Percentiles rank a stretch among this genome's conserved stretches.
Conservation (phyloP, 2,888 invertebrate genomes). For the Tiliacea aurago region DNA sequence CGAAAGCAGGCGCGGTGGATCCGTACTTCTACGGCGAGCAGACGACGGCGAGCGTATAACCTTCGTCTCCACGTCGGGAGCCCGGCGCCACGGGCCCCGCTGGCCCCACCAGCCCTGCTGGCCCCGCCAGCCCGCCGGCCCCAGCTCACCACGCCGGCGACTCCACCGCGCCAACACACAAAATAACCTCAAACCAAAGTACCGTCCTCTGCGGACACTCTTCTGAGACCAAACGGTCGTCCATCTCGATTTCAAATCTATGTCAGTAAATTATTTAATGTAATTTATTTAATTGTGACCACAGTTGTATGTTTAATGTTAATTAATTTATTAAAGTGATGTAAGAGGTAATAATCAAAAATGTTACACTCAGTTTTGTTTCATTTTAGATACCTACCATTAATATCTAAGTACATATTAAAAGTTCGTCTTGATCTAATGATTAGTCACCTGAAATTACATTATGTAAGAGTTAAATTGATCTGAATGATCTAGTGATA, state of each 20-base stretch:
- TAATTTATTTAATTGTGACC: constrained; percentile 90
- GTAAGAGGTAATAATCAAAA: constrained; percentile 82
- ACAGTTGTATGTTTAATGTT: constrained; percentile 85
- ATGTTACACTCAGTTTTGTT: constrained; percentile 80
- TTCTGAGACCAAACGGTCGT: constrained; percentile 80
- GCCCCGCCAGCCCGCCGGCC: constrained; percentile 34
- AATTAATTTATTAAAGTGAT: constrained; percentile 86
- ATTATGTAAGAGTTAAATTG: neutral
- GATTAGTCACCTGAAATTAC: neutral
- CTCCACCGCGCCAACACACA: constrained; percentile 77
- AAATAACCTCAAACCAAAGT: constrained; percentile 89
- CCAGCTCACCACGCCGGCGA: constrained; percentile 56
- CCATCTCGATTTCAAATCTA: constrained; percentile 84
- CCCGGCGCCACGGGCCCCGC: constrained; percentile 40
- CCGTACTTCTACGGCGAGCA: constrained; percentile 91
- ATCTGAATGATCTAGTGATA: neutral
- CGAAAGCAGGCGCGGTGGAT: constrained; percentile 89
- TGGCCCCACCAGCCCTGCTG: constrained; percentile 5
- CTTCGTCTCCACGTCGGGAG: constrained; percentile 57
- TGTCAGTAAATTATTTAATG: constrained; percentile 89
- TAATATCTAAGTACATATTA: neutral
- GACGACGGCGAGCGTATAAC: constrained; percentile 79
- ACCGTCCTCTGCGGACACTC: constrained; percentile 80
- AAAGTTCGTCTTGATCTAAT: constrained; percentile 1
- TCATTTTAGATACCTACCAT: constrained; percentile 69